phyloP scores from a whole-genome alignment of 2,797 vertebrate genomes.

The Holocentrus rufus region DNA sequence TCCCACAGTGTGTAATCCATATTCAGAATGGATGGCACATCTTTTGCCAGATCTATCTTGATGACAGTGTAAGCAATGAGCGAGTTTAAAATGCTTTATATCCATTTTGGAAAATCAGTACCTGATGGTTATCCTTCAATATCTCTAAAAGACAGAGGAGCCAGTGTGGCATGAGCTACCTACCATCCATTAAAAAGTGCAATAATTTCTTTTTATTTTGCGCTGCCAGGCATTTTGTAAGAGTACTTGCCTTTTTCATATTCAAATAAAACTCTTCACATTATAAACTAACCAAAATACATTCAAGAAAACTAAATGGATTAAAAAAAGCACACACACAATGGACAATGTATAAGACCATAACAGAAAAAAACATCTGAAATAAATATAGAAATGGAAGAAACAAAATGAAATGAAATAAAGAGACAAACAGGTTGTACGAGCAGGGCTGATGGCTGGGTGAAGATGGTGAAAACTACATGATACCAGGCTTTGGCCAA shows the following conservation, averaged over 20 bases:
- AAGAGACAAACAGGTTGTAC: no score
- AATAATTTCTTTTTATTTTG: no score
- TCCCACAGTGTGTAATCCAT: no score
- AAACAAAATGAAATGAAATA: background rate
- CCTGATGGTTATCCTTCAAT: background rate
- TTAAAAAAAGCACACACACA: background rate
- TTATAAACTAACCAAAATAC: background rate
- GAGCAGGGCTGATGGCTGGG: background rate
- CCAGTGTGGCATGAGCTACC: no score
- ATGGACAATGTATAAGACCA: background rate
- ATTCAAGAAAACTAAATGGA: background rate
- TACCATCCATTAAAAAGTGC: background rate
- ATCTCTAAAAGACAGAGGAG: background rate
- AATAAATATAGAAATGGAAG: conserved; percentile 11
- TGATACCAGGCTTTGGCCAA: conserved; percentile 27
- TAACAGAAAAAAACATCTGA: background rate
- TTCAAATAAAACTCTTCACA: background rate
- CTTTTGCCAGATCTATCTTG: no score
- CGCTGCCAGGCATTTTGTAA: no score
- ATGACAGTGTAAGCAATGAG: no score
- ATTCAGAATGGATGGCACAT: no score
- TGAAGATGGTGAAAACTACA: conserved; percentile 13
- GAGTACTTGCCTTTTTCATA: background rate
- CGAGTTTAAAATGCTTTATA: background rate
- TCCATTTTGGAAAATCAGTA: background rate